Conservation (phyloP, 2,888 invertebrate genomes). For the Gymnocheta viridis region DNA sequence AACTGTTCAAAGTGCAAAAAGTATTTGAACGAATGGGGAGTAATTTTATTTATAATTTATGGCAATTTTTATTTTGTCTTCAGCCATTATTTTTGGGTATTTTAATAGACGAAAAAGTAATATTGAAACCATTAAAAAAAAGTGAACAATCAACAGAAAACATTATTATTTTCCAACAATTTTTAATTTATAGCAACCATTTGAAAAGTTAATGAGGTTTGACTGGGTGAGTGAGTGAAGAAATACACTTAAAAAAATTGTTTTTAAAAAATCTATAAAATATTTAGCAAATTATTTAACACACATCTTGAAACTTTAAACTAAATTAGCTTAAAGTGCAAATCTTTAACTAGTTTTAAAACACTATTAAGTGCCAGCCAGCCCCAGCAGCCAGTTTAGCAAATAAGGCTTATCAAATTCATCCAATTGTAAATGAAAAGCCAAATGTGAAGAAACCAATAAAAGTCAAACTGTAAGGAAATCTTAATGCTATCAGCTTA, state of each 20-base stretch:
- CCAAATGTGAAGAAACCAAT: conserved; percentile 48
- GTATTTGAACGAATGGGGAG: conserved; percentile 50
- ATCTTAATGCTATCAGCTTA: conserved; percentile 62
- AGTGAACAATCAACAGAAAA: conserved; percentile 27
- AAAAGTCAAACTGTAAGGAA: conserved; percentile 60
- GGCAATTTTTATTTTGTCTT: conserved; percentile 35
- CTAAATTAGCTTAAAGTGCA: too few relatives aligned
- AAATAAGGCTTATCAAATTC: conserved; percentile 55
- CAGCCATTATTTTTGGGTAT: conserved; percentile 46
- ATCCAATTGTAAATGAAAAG: conserved; percentile 60
- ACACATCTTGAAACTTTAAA: background rate
- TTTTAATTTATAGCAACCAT: conserved; percentile 68
- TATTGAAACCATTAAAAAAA: conserved; percentile 44
- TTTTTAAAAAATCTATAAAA: background rate
- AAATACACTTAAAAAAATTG: conserved; percentile 33
- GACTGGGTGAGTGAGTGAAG: conserved; percentile 67
- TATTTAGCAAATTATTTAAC: background rate
- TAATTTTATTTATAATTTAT: conserved; percentile 65
- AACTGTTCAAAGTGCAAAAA: conserved; percentile 40
- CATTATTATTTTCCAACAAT: conserved; percentile 22
- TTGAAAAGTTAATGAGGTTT: conserved; percentile 78
- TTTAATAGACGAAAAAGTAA: conserved; percentile 25
- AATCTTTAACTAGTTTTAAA: background rate
- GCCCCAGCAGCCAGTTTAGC: background rate
- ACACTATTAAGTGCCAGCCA: background rate